phyloP scores from a whole-genome alignment of 2,888 invertebrate species.

The Lithophane ornitopus region DNA sequence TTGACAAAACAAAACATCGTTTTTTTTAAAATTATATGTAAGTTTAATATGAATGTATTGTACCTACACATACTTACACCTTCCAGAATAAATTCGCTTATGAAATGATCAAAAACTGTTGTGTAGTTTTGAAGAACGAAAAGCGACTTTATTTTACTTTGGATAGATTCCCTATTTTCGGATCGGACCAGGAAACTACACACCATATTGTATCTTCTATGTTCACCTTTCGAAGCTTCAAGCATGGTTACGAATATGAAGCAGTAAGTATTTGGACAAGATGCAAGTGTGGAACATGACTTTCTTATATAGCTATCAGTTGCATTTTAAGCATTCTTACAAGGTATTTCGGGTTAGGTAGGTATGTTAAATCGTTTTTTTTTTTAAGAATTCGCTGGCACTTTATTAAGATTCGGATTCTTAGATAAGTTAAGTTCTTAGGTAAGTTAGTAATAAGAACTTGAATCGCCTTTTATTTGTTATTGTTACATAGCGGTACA shows the following conservation, averaged over 20 bases:
- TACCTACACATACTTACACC: too few relatives aligned
- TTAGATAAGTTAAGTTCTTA: too few relatives aligned
- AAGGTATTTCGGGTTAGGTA: too few relatives aligned
- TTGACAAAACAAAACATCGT: too few relatives aligned
- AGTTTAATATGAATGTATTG: too few relatives aligned
- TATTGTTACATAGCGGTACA: constrained; percentile 61
- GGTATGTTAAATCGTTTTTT: background rate
- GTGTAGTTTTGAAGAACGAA: too few relatives aligned
- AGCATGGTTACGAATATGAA: background rate
- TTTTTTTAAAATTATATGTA: too few relatives aligned
- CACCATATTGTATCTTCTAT: background rate
- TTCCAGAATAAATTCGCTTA: too few relatives aligned
- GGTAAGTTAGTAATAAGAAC: background rate
- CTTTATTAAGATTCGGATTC: background rate
- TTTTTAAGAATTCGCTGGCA: background rate
- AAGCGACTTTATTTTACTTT: too few relatives aligned
- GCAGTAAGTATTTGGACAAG: background rate
- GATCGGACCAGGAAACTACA: background rate
- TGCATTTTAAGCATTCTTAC: background rate
- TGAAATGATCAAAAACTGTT: too few relatives aligned
- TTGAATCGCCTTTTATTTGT: background rate
- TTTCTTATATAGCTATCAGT: background rate
- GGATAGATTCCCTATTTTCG: background rate
- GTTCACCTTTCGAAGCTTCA: background rate
- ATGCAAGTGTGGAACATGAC: background rate